phyloP scores from a whole-genome alignment of 2,113 vertebrate species.

The Apeltes quadracus region DNA sequence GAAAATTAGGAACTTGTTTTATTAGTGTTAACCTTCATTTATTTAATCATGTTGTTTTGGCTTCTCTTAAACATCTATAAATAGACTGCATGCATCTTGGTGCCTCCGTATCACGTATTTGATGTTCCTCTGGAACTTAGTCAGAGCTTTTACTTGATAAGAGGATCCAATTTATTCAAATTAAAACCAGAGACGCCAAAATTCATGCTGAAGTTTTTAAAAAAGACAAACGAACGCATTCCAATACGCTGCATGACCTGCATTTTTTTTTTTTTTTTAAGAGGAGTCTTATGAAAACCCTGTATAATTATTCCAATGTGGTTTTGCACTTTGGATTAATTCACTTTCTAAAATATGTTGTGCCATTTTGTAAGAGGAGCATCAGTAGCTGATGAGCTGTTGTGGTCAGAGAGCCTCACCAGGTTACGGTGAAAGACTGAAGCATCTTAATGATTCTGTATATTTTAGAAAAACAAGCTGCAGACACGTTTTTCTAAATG shows the following conservation, averaged over 20 bases:
- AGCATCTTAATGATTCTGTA: not conserved
- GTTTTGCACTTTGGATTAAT: constrained; percentile 6
- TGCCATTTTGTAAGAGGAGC: not conserved
- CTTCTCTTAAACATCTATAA: constrained; percentile 8
- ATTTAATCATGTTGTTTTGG: constrained; percentile 13
- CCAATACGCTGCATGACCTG: constrained; percentile 13
- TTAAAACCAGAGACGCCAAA: not conserved
- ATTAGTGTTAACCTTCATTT: constrained; percentile 24
- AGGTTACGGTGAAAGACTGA: not conserved
- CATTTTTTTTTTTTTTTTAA: not conserved
- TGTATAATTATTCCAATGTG: not conserved
- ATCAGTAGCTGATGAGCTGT: not conserved
- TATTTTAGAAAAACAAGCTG: not conserved
- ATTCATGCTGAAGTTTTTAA: constrained; percentile 13
- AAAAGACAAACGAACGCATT: constrained; percentile 28
- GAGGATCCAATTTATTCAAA: not conserved
- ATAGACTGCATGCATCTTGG: constrained; percentile 11
- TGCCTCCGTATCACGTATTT: constrained; percentile 35
- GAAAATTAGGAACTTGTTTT: not conserved
- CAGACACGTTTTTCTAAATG: not conserved
- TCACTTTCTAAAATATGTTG: not conserved
- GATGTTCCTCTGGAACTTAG: not conserved
- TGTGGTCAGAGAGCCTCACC: not conserved
- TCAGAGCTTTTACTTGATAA: not conserved
- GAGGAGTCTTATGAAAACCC: not conserved